Base-by-base conservation (phyloP, 2,888 invertebrate genomes). In the Spilarctia lutea region DNA sequence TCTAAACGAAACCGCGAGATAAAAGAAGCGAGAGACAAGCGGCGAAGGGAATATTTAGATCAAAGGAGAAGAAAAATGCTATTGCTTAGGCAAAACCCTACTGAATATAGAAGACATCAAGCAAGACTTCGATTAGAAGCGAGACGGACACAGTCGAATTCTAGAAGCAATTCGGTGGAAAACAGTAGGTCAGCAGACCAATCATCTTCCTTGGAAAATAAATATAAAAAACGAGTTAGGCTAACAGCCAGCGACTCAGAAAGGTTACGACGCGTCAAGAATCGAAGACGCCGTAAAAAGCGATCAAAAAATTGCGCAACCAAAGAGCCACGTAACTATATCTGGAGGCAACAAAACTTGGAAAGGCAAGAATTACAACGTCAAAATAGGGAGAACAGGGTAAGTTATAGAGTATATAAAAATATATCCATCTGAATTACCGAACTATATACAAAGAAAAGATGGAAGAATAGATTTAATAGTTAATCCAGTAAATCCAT, bases 1-100 rank as follows among this genome's bases (percentile, higher is more conserved):
- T 92, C 86, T 89, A 96, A 87, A 95, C 96, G 86, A 94, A 94
- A 86, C 90, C 95, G 86, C 91, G 96, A 87, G 92, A 97, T 82
- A 96, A 97, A 94, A 97, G 97, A 97, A 96, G 96, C 92, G 83
- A 93, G 84, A 89, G 96, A 95, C 91, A 90, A 90, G 82, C 88
- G 88, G n/a, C 89, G 94, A 85, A 88, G 93, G 77, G 89, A 92
- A 68, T 93, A 91, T 78, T 84, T 95, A 79, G 94, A 95, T 83
- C 90, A 89, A 75, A 91, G 94, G 83, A 87, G 90, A 78, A 91
- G 86, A 82, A 86, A 89, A 83, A 86, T 95, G 83, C 93, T 94
- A 86, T 89, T 91, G 33, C 88, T 95, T 87, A 90, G 95, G 83
- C 90, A 85, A 71, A 94, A 95, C 73, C 95, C 96, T 72, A 91